phyloP scores from a whole-genome alignment of 2,797 vertebrate genomes.

The Poecilia gillii region DNA sequence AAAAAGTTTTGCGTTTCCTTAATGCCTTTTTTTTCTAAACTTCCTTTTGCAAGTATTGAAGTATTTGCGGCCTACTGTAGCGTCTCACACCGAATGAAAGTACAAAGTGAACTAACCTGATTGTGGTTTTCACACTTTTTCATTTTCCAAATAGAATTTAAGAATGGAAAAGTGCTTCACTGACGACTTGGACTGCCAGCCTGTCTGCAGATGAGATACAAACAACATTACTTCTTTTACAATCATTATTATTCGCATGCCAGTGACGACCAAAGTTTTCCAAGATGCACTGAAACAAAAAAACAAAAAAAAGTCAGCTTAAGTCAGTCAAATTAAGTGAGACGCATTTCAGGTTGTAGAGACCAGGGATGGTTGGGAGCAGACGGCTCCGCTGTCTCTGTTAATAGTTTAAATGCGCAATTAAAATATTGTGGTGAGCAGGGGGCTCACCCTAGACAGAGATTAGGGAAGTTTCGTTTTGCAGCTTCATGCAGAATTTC shows the following conservation, averaged over 20 bases:
- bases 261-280: not conserved
- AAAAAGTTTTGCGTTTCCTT: not conserved
- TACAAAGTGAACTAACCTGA: slow-evolving; percentile 58
- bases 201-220: slow-evolving; percentile 11
- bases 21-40: not conserved
- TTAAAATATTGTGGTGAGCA: slow-evolving; percentile 14
- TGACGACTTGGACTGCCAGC: slow-evolving; percentile 15
- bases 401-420: slow-evolving; percentile 9
- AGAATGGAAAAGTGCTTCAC: slow-evolving; percentile 43
- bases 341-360: not conserved
- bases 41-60: slow-evolving; percentile 4
- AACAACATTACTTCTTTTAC: not conserved
- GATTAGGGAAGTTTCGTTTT: slow-evolving; percentile 5
- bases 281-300: not conserved
- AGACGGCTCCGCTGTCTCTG: not conserved
- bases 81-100: slow-evolving; percentile 25
- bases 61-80: slow-evolving; percentile 23
- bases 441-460: slow-evolving; percentile 2
- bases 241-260: not conserved
- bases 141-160: slow-evolving; percentile 55
- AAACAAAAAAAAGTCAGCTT: not conserved
- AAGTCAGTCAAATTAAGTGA: not conserved
- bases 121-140: slow-evolving; percentile 74
- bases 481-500: not conserved
- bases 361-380: slow-evolving; percentile 2